Conservation (phyloP, 1,140 invertebrate genomes). For the Heliconius himera region DNA sequence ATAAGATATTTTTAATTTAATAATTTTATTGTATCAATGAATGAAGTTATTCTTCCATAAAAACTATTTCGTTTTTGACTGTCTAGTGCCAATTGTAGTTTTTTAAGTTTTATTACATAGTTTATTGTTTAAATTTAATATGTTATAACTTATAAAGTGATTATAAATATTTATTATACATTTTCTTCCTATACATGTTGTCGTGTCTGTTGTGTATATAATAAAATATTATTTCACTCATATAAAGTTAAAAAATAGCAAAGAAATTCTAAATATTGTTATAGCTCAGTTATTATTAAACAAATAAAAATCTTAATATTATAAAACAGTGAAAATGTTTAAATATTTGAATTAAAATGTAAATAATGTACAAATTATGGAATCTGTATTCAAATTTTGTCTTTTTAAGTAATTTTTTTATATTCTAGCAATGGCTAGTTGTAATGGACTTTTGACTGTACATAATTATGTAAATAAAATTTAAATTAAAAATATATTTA, state of each 20-base stretch:
- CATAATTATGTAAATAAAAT: conserved; percentile 71
- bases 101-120: background rate
- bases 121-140: background rate
- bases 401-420: conserved; percentile 65
- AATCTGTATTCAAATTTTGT: conserved; percentile 49
- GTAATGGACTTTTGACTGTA: conserved; percentile 57
- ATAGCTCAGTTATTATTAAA: conserved; percentile 19
- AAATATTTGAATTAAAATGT: conserved; percentile 44
- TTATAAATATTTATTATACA: conserved; percentile 1
- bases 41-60: conserved; percentile 1
- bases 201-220: conserved; percentile 17
- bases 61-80: conserved; percentile 2
- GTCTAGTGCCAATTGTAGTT: conserved; percentile 9
- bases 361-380: conserved; percentile 71
- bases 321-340: conserved; percentile 10
- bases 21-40: background rate
- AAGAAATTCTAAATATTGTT: conserved; percentile 19
- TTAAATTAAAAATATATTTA: conserved; percentile 73
- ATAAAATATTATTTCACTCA: conserved; percentile 23
- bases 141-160: background rate
- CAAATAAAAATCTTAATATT: conserved; percentile 7
- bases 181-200: conserved; percentile 4
- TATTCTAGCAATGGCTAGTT: conserved; percentile 57
- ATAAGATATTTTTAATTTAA: background rate
- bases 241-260: conserved; percentile 23